Evolutionary conservation across 2,888 invertebrate genomes (phyloP).

Genomic region (Drosophila aldrichi): DNA sequence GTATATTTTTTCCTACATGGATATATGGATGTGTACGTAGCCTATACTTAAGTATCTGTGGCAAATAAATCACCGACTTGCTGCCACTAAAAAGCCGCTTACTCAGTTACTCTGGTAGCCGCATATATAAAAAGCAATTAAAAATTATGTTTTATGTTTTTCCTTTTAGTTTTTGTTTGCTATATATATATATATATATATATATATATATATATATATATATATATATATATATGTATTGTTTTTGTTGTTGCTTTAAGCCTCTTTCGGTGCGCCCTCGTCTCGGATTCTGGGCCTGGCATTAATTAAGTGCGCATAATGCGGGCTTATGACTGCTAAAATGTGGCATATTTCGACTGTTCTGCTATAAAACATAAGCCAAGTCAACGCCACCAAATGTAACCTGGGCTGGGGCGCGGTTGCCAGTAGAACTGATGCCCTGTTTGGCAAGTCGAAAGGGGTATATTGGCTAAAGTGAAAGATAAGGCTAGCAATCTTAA

Average conservation of each 20-base stretch:
- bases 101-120: slow-evolving; percentile 39
- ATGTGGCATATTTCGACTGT: slow-evolving; percentile 68
- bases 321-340: slow-evolving; percentile 80
- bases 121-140: slow-evolving; percentile 72
- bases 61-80: too few species aligned
- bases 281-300: slow-evolving; percentile 35
- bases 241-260: slow-evolving; percentile 16
- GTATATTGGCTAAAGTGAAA: not conserved
- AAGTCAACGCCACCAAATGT: slow-evolving; percentile 36
- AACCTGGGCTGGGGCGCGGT: slow-evolving; percentile 51
- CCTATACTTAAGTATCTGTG: slow-evolving; percentile 28
- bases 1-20: not conserved
- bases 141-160: slow-evolving; percentile 70
- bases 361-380: slow-evolving; percentile 51
- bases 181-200: too few species aligned
- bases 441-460: not conserved
- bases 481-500: too few species aligned
- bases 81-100: slow-evolving; percentile 70
- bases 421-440: slow-evolving; percentile 42
- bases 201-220: too few species aligned
- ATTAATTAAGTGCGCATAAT: slow-evolving; percentile 80
- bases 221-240: too few species aligned
- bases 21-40: not conserved
- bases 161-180: slow-evolving; percentile 21
- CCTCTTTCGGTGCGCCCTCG: slow-evolving; percentile 42